Conservation (phyloP, 1,140 invertebrate genomes). For the Sminthurides bifidus region DNA sequence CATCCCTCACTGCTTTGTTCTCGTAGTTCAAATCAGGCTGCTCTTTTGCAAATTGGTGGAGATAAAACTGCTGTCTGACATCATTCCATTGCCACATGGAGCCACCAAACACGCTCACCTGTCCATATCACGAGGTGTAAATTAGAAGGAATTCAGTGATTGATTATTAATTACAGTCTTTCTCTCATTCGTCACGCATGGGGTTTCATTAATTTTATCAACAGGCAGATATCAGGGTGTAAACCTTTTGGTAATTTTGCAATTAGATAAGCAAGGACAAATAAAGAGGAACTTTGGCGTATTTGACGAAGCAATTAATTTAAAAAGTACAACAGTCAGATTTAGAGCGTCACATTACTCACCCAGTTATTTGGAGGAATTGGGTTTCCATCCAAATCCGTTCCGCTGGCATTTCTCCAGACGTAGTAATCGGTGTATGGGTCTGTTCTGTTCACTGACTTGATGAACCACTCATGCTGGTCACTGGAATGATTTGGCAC, state of each 20-base stretch:
- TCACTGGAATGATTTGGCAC: constrained; percentile 58
- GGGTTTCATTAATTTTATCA: not conserved
- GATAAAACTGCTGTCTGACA: constrained; percentile 54
- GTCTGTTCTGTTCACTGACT: constrained; percentile 45
- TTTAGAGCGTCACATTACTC: too few relatives aligned
- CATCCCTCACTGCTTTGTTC: constrained; percentile 46
- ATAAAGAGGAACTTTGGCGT: too few relatives aligned
- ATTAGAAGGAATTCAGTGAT: not conserved
- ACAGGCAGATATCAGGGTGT: too few relatives aligned
- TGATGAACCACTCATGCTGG: constrained; percentile 55
- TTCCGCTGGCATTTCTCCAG: constrained; percentile 37
- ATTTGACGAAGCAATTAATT: too few relatives aligned
- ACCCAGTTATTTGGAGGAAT: constrained; percentile 47
- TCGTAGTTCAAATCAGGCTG: constrained; percentile 66
- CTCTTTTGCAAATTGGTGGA: constrained; percentile 54
- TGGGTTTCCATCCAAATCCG: constrained; percentile 17
- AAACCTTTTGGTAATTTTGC: too few relatives aligned
- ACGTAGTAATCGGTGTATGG: constrained; percentile 43
- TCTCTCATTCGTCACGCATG: not conserved
- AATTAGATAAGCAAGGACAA: too few relatives aligned
- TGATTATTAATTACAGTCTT: not conserved
- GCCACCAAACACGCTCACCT: constrained; percentile 52
- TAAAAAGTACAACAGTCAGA: too few relatives aligned
- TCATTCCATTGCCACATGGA: constrained; percentile 59
- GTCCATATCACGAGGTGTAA: not conserved